phyloP scores from a whole-genome alignment of 2,888 invertebrate species.

The Balanococcus diminutus region DNA sequence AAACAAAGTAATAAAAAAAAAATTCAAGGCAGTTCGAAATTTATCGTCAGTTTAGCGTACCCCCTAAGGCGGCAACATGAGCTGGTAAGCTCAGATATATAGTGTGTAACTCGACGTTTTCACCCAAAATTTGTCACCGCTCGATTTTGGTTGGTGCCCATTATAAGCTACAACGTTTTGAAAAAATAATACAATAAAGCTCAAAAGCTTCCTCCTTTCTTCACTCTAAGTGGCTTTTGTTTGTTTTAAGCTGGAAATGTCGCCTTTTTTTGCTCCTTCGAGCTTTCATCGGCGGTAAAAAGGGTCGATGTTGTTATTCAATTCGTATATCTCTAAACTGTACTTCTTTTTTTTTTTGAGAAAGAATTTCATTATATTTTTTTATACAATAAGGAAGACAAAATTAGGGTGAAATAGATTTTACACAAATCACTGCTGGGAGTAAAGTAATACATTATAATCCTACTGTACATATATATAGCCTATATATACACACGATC shows the following conservation, averaged over 20 bases:
- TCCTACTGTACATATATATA: background rate
- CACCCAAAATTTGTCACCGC: background rate
- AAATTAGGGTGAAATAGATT: background rate
- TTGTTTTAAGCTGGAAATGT: background rate
- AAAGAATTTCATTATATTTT: background rate
- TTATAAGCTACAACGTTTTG: background rate
- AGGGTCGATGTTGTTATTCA: background rate
- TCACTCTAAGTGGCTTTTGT: background rate
- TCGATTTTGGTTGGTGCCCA: background rate
- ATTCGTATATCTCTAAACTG: background rate
- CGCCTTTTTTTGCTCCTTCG: background rate
- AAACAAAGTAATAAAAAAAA: slow-evolving; percentile 21
- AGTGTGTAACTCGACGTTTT: background rate
- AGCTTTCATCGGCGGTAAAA: background rate
- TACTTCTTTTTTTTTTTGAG: background rate
- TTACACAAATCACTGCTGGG: background rate
- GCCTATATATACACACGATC: background rate
- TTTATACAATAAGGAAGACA: background rate
- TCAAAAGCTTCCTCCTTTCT: background rate
- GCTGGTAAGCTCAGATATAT: background rate
- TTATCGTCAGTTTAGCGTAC: background rate
- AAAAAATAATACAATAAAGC: slow-evolving; percentile 9
- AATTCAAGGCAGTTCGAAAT: background rate
- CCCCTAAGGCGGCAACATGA: background rate
- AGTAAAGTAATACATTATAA: background rate